phyloP scores from a whole-genome alignment of 1,140 invertebrate genomes.

The Drosophila murphyi region DNA sequence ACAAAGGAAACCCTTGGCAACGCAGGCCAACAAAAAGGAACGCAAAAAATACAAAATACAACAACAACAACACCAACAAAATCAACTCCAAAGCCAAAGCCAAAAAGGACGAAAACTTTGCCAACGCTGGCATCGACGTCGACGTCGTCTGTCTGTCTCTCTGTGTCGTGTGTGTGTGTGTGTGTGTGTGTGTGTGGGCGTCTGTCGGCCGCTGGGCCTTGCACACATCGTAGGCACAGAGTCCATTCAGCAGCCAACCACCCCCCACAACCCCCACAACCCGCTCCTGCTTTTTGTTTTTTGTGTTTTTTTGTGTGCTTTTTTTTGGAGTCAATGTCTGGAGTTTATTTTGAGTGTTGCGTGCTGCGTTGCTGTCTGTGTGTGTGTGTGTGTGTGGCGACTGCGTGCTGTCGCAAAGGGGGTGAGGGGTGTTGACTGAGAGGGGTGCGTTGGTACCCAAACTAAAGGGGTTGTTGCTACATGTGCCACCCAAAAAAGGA shows the following conservation, averaged over 20 bases:
- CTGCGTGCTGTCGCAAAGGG: slow-evolving; percentile 62
- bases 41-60: slow-evolving; percentile 54
- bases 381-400: slow-evolving; percentile 61
- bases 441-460: not conserved
- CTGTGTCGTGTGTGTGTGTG: slow-evolving; percentile 11
- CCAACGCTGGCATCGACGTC: slow-evolving; percentile 35
- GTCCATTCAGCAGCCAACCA: slow-evolving; percentile 9
- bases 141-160: slow-evolving; percentile 38
- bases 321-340: slow-evolving; percentile 75
- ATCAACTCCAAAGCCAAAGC: slow-evolving; percentile 24
- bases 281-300: slow-evolving; percentile 14
- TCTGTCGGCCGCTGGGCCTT: slow-evolving; percentile 27
- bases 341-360: slow-evolving; percentile 69
- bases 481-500: slow-evolving; percentile 20
- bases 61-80: not conserved
- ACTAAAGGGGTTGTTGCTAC: not conserved
- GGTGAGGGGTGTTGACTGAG: not conserved
- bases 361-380: slow-evolving; percentile 35
- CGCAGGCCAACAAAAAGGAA: slow-evolving; percentile 75
- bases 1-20: slow-evolving; percentile 84
- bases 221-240: slow-evolving; percentile 36
- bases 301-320: not conserved
- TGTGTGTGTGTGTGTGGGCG: slow-evolving; percentile 18
- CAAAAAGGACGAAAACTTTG: slow-evolving; percentile 46
- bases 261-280: not conserved